phyloP scores from a whole-genome alignment of 2,113 vertebrate genomes.

The Myocastor coypus region DNA sequence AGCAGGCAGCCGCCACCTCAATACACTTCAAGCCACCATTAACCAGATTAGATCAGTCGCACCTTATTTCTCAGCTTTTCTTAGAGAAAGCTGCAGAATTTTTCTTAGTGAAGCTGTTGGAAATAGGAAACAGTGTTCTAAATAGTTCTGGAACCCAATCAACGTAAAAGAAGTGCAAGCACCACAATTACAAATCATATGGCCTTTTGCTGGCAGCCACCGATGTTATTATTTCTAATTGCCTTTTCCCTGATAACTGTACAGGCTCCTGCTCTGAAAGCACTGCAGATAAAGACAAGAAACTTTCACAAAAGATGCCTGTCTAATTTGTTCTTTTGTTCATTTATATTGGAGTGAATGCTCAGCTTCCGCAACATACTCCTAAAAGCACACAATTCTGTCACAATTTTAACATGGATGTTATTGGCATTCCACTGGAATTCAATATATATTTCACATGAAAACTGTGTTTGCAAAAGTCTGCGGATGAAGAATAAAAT shows the following conservation, averaged over 20 bases:
- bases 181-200: neutral
- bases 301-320: neutral
- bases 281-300: neutral
- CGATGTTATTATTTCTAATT: neutral
- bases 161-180: neutral
- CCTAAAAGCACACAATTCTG: neutral
- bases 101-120: slow-evolving; percentile 47
- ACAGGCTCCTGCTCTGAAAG: neutral
- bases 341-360: neutral
- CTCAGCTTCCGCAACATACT: neutral
- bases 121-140: neutral
- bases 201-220: no score
- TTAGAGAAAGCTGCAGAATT: slow-evolving; percentile 42
- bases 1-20: slow-evolving; percentile 33
- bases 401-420: neutral
- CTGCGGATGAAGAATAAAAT: neutral
- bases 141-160: neutral
- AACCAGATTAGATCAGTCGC: slow-evolving; percentile 60
- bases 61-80: slow-evolving; percentile 17
- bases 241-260: neutral
- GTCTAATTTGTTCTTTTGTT: neutral
- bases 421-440: neutral
- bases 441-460: neutral
- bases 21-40: slow-evolving; percentile 47
- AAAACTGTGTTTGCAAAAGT: neutral